Conservation (phyloP, 1,140 invertebrate species). For the Calosoma granatense region DNA sequence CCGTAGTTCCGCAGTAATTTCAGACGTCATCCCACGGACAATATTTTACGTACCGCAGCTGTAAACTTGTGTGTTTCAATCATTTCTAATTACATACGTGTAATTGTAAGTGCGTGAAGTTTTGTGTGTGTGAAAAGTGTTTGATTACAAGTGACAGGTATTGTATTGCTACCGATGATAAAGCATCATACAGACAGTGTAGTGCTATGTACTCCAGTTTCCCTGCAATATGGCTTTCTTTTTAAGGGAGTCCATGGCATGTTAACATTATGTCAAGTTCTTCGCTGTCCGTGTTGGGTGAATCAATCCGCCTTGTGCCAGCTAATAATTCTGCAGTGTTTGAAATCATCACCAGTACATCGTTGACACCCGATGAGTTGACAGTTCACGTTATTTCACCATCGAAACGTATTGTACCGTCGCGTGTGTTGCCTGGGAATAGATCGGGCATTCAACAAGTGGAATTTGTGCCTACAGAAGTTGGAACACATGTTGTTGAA, state of each 20-base stretch:
- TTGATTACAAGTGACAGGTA: background rate
- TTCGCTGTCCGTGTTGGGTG: conserved; percentile 66
- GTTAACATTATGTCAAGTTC: conserved; percentile 68
- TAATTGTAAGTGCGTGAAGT: too few relatives aligned
- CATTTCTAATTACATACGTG: too few relatives aligned
- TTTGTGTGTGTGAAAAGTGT: background rate
- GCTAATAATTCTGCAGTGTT: conserved; percentile 76
- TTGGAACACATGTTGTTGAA: conserved; percentile 84
- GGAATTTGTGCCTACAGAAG: conserved; percentile 84
- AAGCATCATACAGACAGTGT: background rate
- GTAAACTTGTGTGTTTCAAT: too few relatives aligned
- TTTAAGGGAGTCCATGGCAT: conserved; percentile 80
- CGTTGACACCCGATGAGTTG: conserved; percentile 36
- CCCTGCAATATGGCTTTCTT: conserved; percentile 15
- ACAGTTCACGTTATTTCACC: conserved; percentile 52
- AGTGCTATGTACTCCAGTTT: background rate
- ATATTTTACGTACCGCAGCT: too few relatives aligned
- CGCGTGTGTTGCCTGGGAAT: conserved; percentile 58
- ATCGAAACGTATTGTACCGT: conserved; percentile 56
- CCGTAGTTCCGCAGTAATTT: background rate
- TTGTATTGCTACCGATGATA: background rate
- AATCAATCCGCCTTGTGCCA: conserved; percentile 77
- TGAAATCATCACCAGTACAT: conserved; percentile 60
- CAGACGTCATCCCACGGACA: too few relatives aligned
- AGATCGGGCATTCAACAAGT: conserved; percentile 72